These are phyloP conservation scores for Callopanchax toddi DNA, from an alignment of 2,113 vertebrate species.

Conservation along the genomic window DNA sequence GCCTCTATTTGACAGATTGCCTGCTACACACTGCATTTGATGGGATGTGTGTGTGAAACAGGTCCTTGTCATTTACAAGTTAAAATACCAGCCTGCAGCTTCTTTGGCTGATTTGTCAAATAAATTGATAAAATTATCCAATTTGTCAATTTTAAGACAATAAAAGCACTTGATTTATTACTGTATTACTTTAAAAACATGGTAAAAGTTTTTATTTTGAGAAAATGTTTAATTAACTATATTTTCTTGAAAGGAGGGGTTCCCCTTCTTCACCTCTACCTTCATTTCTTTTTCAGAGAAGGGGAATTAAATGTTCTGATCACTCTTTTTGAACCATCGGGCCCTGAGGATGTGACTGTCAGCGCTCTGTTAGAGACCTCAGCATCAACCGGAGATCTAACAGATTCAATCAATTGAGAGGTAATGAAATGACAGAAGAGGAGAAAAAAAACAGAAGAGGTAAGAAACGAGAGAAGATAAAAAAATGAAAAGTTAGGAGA, in stretches of 20 bases:
- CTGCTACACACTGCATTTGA: conserved; percentile 7
- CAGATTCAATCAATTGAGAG: conserved; percentile 35
- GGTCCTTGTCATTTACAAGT: no score
- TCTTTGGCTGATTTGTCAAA: no score
- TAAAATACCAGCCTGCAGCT: no score
- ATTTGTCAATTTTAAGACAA: no score
- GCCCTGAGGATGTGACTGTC: conserved; percentile 43
- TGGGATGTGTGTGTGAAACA: no score
- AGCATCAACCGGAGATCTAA: conserved; percentile 48
- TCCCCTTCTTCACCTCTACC: conserved; percentile 37
- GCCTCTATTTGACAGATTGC: conserved; percentile 15
- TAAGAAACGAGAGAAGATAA: not conserved
- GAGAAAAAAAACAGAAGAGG: not conserved
- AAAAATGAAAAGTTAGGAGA: not conserved
- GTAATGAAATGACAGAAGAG: conserved; percentile 18
- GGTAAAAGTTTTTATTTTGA: no score
- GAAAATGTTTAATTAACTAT: no score
- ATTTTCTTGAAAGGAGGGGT: no score
- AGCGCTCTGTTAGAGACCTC: conserved; percentile 36
- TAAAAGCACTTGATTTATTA: no score
- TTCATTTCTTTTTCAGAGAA: conserved; percentile 23
- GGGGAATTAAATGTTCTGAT: conserved; percentile 38
- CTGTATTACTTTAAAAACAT: no score
- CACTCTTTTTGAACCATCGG: conserved; percentile 32
- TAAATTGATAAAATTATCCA: no score